phyloP scores from a whole-genome alignment of 1,140 invertebrate species.

The Pectinophora gossypiella region DNA sequence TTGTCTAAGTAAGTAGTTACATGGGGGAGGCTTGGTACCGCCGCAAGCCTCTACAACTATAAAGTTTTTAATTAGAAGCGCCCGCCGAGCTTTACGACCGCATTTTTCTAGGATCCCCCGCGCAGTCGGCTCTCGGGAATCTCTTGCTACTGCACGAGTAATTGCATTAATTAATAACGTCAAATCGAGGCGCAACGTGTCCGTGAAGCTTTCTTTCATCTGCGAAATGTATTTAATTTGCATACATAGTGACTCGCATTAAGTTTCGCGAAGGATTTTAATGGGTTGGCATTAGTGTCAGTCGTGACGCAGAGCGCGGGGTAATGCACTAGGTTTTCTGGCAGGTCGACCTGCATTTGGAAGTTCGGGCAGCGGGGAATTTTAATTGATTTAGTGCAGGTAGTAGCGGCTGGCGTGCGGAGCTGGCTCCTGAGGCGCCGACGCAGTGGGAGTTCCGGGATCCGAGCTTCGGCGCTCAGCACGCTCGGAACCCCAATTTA shows the following conservation, averaged over 20 bases:
- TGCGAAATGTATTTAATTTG: slow-evolving; percentile 24
- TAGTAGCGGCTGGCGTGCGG: slow-evolving; percentile 22
- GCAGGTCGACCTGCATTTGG: neutral
- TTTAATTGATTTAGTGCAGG: slow-evolving; percentile 54
- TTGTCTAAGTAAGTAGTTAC: no score
- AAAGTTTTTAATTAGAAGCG: slow-evolving; percentile 68
- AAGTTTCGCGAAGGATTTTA: slow-evolving; percentile 13
- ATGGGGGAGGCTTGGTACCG: no score
- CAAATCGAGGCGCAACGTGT: slow-evolving; percentile 31
- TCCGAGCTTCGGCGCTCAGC: no score
- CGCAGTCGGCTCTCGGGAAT: slow-evolving; percentile 46
- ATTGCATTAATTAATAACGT: slow-evolving; percentile 62
- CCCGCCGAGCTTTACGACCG: slow-evolving; percentile 52
- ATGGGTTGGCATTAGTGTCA: slow-evolving; percentile 15
- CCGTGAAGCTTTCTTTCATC: slow-evolving; percentile 22
- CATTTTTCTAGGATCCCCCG: slow-evolving; percentile 60
- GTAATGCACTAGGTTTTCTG: slow-evolving; percentile 12
- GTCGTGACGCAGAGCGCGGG: neutral
- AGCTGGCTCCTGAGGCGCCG: slow-evolving; percentile 5
- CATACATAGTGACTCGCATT: slow-evolving; percentile 9
- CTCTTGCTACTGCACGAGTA: slow-evolving; percentile 45
- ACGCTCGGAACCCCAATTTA: slow-evolving; percentile 40
- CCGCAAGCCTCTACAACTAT: slow-evolving; percentile 44
- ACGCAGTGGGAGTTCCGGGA: slow-evolving; percentile 8
- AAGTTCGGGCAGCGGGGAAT: slow-evolving; percentile 17